Evolutionary conservation across 2,888 invertebrate genomes (phyloP).

Genomic region (Dryobota labecula): DNA sequence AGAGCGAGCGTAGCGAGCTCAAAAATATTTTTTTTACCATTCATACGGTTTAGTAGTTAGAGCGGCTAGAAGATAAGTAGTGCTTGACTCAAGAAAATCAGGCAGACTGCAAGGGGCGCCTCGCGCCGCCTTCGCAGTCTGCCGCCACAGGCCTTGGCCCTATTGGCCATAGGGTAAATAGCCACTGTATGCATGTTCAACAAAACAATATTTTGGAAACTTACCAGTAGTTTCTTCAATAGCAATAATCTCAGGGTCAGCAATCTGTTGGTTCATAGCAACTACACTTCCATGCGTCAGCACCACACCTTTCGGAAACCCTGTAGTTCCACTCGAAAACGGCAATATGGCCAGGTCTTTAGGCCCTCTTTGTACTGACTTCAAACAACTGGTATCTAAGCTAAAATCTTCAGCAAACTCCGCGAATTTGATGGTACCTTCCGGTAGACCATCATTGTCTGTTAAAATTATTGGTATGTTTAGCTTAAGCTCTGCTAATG

Average conservation of each 20-base stretch:
- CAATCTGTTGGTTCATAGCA: constrained; percentile 85
- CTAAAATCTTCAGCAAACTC: constrained; percentile 90
- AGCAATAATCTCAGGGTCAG: constrained; percentile 79
- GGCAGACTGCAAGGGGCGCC: too few relatives aligned
- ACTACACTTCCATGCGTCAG: constrained; percentile 91
- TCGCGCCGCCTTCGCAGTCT: too few relatives aligned
- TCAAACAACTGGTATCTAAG: constrained; percentile 88
- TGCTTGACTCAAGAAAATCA: too few relatives aligned
- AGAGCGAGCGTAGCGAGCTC: too few relatives aligned
- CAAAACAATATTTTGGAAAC: constrained; percentile 28
- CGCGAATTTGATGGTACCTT: constrained; percentile 91
- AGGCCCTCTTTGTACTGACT: constrained; percentile 80
- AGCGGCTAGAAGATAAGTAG: too few relatives aligned
- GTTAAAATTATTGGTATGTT: constrained; percentile 89
- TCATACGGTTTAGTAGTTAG: too few relatives aligned
- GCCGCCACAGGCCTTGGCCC: too few relatives aligned
- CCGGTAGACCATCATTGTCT: constrained; percentile 86
- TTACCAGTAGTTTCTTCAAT: constrained; percentile 84
- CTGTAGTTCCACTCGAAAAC: constrained; percentile 97
- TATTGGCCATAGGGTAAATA: too few relatives aligned
- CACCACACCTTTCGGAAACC: constrained; percentile 94
- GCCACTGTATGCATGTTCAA: neutral
- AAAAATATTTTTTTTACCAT: too few relatives aligned
- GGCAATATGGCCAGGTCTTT: constrained; percentile 93
- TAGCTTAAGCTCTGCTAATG: constrained; percentile 83